Percentiles rank a stretch among this genome's conserved stretches.
Conservation (phyloP, 2,797 vertebrate genomes). For the Sebastes taczanowskii region DNA sequence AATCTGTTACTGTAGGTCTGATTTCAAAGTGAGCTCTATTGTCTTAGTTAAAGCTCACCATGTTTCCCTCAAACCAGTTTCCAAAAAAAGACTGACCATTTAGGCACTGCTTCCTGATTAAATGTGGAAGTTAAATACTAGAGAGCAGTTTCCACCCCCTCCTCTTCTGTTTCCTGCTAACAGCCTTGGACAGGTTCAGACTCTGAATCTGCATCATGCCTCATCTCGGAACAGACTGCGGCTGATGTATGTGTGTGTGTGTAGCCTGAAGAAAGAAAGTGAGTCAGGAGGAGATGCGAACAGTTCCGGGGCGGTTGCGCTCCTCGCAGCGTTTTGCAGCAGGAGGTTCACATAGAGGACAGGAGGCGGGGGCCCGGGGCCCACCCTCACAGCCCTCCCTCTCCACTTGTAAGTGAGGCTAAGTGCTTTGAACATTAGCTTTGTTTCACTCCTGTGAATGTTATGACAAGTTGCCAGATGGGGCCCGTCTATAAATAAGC, state of each 20-base stretch:
- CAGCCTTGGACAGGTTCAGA: conserved; percentile 2
- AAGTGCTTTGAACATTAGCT: conserved; percentile 63
- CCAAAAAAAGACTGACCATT: conserved; percentile 1
- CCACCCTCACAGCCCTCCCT: conserved; percentile 8
- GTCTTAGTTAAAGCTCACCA: not conserved
- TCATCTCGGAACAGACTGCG: conserved; percentile 20
- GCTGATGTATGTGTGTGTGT: conserved; percentile 17
- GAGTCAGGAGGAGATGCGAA: conserved; percentile 37
- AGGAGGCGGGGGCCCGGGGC: conserved; percentile 22
- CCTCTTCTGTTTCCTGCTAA: conserved; percentile 17
- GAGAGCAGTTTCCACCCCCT: conserved; percentile 24
- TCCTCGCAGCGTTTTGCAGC: conserved; percentile 31
- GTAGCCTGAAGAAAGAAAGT: not conserved
- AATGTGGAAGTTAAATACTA: not conserved
- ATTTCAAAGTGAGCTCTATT: not conserved
- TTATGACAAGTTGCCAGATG: conserved; percentile 69
- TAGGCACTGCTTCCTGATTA: not conserved
- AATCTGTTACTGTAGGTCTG: not conserved
- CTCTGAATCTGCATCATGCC: conserved; percentile 1
- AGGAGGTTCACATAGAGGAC: conserved; percentile 63
- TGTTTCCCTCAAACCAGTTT: not conserved
- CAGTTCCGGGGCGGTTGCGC: not conserved
- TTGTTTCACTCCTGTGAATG: conserved; percentile 59
- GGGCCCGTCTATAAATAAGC: conserved; percentile 63
- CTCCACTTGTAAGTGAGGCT: conserved; percentile 54